phyloP scores from a whole-genome alignment of 2,888 invertebrate species.

The Euplagia quadripunctaria region DNA sequence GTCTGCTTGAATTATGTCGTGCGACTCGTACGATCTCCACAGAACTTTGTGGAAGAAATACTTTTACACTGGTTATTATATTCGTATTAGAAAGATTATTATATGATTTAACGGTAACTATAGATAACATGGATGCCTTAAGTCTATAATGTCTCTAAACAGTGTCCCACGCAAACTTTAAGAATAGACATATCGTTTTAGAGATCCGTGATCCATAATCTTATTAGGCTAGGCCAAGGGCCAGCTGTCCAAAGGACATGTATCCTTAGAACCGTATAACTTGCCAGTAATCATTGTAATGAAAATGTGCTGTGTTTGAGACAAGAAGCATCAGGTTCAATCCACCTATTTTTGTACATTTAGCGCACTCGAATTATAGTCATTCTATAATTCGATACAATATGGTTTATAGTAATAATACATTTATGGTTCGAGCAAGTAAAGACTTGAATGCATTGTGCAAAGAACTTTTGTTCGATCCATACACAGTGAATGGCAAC shows the following conservation, averaged over 20 bases:
- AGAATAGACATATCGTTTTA: neutral
- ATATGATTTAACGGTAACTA: neutral
- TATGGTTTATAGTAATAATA: no score
- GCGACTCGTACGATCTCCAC: constrained; percentile 16
- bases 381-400: no score
- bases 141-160: no score
- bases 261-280: neutral
- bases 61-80: constrained; percentile 10
- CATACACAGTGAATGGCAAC: no score
- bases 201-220: neutral
- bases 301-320: neutral
- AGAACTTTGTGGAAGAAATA: constrained; percentile 8
- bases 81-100: constrained; percentile 12
- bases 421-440: no score
- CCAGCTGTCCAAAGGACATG: no score
- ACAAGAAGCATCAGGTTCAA: no score
- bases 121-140: neutral
- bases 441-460: no score
- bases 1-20: constrained; percentile 28
- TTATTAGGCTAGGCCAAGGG: neutral
- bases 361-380: no score
- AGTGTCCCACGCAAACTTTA: neutral
- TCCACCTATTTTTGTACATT: no score
- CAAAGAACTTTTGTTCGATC: no score
- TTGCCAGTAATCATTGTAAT: neutral